Conservation (phyloP, 1,140 invertebrate genomes). For the Probaryconus sp. region DNA sequence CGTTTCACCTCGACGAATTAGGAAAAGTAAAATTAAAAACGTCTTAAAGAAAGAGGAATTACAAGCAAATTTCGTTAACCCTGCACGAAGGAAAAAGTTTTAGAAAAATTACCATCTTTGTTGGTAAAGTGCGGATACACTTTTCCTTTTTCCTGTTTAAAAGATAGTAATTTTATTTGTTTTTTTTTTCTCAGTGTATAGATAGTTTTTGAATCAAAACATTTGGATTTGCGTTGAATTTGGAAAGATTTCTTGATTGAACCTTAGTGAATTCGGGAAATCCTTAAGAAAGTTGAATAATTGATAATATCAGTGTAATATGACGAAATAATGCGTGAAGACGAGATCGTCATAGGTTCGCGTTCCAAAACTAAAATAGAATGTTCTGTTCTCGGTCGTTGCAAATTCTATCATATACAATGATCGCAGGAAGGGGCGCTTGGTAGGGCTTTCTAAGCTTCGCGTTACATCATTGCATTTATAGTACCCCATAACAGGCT, state of each 20-base stretch:
- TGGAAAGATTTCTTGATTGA: neutral
- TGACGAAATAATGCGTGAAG: constrained; percentile 5
- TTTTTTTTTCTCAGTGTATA: no score
- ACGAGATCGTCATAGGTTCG: constrained; percentile 2
- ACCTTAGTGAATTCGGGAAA: neutral
- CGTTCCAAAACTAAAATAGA: constrained; percentile 29
- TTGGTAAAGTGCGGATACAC: no score
- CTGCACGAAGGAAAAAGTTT: no score
- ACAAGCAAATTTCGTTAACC: no score
- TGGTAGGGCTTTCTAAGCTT: constrained; percentile 63
- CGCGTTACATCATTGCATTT: constrained; percentile 70
- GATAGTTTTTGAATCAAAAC: no score
- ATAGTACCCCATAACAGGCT: constrained; percentile 57
- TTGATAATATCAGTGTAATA: constrained; percentile 10
- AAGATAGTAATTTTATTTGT: no score
- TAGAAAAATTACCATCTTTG: no score
- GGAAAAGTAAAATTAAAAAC: no score
- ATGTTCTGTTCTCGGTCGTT: constrained; percentile 28
- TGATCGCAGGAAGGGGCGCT: constrained; percentile 33
- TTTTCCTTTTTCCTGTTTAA: no score
- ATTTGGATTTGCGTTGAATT: neutral
- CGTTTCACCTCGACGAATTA: no score
- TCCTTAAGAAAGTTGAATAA: constrained; percentile 7
- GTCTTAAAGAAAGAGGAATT: no score
- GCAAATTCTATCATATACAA: constrained; percentile 37